Evolutionary conservation across 2,797 vertebrate genomes (phyloP), one percentile per base, ranked within the genome.

Genomic region (Sebastiscus tertius): DNA sequence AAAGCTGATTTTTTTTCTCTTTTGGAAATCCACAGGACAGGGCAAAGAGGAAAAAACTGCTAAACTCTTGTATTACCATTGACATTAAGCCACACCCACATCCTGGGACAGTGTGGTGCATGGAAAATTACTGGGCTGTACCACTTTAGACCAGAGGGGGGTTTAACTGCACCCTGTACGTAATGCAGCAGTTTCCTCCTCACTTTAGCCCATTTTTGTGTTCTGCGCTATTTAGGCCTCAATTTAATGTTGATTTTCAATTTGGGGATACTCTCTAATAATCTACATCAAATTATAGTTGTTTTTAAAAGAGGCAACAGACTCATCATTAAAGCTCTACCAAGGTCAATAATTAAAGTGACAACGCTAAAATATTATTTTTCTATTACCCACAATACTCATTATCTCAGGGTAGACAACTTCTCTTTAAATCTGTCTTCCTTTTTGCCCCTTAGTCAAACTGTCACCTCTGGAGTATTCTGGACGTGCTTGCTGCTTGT

Each of bases 101-200:
- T 88, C 61, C 75, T 80, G 84, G 80, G 84, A 74, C 84, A 86
- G 80, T 82, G 85, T 87, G 87, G 81, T 34, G 79, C 83, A 91
- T 95, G 94, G 94, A 95, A 95, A 95, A 95, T 91, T 92, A 96
- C 95, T 93, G 91, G 89, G 33, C 76, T 88, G 86, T 91, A 95
- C 94, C 93, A 96, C 68, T 91, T 87, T 42, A 54, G 52, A 63
- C 81, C 55, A 81, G 63, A 61, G 77, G 85, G 82, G 81, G 72
- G 42, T n/a, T 75, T 26, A 24, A 61, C 26, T 78, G 33, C 67
- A 86, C 56, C 81, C 26, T 73, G 26, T 61, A 36, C 42, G 24
- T 52, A 77, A 80, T 85, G 65, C 75, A 80, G 72, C 33, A 84
- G 24, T 66, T 74, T 81, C 20, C 13, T 74, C 24, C 54, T 72